These are phyloP conservation scores for Astatotilapia flaviijosephi DNA, from an alignment of 2,113 vertebrate genomes.

Conservation along the genomic window DNA sequence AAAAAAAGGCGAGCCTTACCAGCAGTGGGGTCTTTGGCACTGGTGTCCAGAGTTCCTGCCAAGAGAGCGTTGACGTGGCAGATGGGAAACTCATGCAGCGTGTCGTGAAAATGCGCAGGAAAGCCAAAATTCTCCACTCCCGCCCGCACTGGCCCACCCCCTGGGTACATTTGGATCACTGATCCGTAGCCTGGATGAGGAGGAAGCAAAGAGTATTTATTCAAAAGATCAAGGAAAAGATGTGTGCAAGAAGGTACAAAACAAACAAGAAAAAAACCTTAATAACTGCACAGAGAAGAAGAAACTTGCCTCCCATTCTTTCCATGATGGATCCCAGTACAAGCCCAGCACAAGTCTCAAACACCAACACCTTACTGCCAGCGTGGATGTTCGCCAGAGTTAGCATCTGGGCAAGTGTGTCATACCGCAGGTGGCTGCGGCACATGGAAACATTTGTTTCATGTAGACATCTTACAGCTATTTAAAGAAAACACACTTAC, in stretches of 20 bases:
- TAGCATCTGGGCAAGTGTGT: constrained; percentile 92
- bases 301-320: constrained; percentile 85
- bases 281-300: not conserved
- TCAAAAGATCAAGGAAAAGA: not conserved
- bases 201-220: not conserved
- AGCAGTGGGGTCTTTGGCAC: constrained; percentile 42
- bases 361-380: constrained; percentile 89
- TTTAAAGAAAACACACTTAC: not conserved
- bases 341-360: constrained; percentile 91
- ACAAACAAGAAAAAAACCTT: accelerated
- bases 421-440: constrained; percentile 87
- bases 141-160: constrained; percentile 82
- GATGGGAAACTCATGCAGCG: constrained; percentile 89
- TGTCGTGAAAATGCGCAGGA: constrained; percentile 80
- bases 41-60: constrained; percentile 74
- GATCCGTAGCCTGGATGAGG: constrained; percentile 82
- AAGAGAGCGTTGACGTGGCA: constrained; percentile 85
- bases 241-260: not conserved
- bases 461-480: not conserved
- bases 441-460: not conserved
- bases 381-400: constrained; percentile 89
- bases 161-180: constrained; percentile 91
- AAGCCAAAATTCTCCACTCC: constrained; percentile 93
- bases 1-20: not conserved
- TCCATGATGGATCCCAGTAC: constrained; percentile 93